Percentiles rank a stretch among this genome's conserved stretches.
Evolutionary conservation across 1,140 invertebrate species (phyloP).

Genomic region (Thaumatotibia leucotreta): DNA sequence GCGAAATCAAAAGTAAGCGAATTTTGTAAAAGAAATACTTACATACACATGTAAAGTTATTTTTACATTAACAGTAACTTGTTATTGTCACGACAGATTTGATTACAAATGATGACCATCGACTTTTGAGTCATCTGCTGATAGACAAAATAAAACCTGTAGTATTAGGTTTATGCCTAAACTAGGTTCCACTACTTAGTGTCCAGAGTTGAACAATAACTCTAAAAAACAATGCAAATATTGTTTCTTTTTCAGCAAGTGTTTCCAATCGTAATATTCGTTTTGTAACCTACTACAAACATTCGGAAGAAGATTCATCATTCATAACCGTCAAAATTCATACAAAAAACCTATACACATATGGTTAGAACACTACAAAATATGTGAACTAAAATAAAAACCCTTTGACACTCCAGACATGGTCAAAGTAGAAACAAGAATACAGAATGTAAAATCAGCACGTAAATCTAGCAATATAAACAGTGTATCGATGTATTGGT

Average conservation of each 20-base stretch:
- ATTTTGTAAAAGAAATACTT: not conserved
- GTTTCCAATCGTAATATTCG: not conserved
- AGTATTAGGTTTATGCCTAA: not conserved
- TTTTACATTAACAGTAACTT: conserved; percentile 30
- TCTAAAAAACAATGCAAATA: not conserved
- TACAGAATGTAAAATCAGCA: not conserved
- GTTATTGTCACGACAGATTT: conserved; percentile 55
- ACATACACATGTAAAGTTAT: not conserved
- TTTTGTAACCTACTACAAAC: not conserved
- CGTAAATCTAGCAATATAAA: not conserved
- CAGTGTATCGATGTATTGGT: conserved; percentile 26
- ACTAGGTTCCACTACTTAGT: not conserved
- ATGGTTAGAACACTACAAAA: not conserved
- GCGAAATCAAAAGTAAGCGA: not conserved
- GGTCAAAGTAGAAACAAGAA: not conserved
- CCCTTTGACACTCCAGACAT: not conserved
- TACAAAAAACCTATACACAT: not conserved
- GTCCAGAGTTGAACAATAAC: not conserved
- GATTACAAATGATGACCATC: not conserved
- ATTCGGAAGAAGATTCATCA: not conserved
- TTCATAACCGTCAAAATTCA: not conserved
- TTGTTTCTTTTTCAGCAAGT: not conserved
- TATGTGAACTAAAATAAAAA: not conserved
- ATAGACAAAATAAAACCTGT: not conserved
- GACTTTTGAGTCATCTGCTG: not conserved